These are phyloP conservation scores for Vimba vimba DNA, from an alignment of 2,113 vertebrate species.

Conservation along the genomic window DNA sequence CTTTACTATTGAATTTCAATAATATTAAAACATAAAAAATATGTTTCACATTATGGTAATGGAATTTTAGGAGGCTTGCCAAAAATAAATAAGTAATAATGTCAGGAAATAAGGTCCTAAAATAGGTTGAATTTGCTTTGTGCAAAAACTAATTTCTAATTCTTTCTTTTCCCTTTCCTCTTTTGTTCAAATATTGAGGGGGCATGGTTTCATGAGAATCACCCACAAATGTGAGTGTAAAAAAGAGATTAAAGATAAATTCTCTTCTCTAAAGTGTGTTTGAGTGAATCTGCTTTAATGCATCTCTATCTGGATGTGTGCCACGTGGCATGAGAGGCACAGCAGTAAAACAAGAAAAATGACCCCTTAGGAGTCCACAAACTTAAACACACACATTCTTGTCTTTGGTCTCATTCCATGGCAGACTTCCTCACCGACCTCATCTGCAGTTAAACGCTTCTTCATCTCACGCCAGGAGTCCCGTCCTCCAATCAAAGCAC, in stretches of 20 bases:
- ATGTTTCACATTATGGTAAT: background rate
- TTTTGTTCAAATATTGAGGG: background rate
- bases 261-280: conserved; percentile 1
- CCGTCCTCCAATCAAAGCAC: conserved; percentile 8
- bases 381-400: conserved; percentile 28
- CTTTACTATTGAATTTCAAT: background rate
- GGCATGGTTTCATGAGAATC: background rate
- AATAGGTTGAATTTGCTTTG: background rate
- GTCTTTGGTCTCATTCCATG: conserved; percentile 27
- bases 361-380: conserved; percentile 26
- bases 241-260: background rate
- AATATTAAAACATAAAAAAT: background rate
- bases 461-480: conserved; percentile 11
- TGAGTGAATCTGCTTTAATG: conserved; percentile 1
- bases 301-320: conserved; percentile 12
- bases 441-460: conserved; percentile 38
- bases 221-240: background rate
- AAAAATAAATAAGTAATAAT: background rate
- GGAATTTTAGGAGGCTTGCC: background rate
- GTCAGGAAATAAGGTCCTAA: background rate
- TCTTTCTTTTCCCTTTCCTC: background rate
- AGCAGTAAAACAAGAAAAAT: conserved; percentile 12
- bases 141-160: background rate
- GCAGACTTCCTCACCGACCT: conserved; percentile 16
- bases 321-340: conserved; percentile 18